A percentile compares a stretch with the other conserved stretches of the same genome.
These are phyloP conservation scores for Oenanthe oenanthe DNA, from an alignment of 2,113 vertebrate genomes.

Conservation along the genomic window DNA sequence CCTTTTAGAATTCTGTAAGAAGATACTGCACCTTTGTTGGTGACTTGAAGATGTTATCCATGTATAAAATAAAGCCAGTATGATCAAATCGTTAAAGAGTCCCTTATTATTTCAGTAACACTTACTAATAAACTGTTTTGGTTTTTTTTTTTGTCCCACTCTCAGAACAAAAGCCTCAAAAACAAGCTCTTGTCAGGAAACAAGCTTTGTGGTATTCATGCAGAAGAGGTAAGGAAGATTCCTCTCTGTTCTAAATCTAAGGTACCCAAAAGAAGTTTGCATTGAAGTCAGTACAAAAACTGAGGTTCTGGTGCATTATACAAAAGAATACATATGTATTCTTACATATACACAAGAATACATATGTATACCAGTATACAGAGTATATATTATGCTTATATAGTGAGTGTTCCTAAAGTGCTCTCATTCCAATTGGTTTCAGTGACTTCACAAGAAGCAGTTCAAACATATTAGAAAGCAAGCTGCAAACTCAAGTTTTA, in stretches of 20 bases:
- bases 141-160: not conserved
- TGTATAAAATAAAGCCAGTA: not conserved
- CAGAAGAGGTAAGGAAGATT: conserved; percentile 88
- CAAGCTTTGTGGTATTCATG: conserved; percentile 93
- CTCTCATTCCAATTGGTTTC: not conserved
- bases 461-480: not conserved
- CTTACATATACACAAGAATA: not conserved
- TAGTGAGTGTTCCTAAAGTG: not conserved
- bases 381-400: rapidly evolving
- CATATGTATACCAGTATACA: not conserved
- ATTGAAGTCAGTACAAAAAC: not conserved
- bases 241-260: not conserved
- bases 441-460: not conserved
- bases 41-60: not conserved
- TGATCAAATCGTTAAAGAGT: not conserved
- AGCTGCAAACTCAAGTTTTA: not conserved
- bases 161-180: conserved; percentile 98
- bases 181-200: conserved; percentile 94
- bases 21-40: not conserved
- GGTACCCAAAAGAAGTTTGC: not conserved
- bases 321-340: not conserved
- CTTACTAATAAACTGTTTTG: not conserved
- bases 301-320: not conserved
- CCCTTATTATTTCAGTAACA: conserved; percentile 15
- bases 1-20: not conserved